A percentile compares a stretch with the other conserved stretches of the same genome.
Evolutionary conservation across 1,140 invertebrate species (phyloP).

Genomic region (Lucilia cuprina): DNA sequence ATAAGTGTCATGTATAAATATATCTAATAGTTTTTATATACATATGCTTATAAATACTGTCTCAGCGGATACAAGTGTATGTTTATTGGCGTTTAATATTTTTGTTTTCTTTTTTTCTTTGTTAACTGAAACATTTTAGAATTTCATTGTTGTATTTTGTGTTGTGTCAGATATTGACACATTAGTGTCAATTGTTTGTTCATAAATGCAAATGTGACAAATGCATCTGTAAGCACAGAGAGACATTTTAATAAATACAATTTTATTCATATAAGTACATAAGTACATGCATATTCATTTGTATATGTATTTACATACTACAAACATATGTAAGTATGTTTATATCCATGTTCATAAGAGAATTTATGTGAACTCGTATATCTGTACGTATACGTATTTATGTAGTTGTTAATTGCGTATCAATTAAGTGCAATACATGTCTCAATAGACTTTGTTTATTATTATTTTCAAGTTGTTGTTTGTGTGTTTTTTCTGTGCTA

Average conservation of each 20-base stretch:
- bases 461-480: neutral
- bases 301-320: neutral
- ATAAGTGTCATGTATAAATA: neutral
- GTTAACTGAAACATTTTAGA: neutral
- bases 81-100: neutral
- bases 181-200: slow-evolving; percentile 21
- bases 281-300: neutral
- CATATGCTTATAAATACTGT: neutral
- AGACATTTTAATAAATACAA: neutral
- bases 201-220: slow-evolving; percentile 7
- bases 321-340: too few species aligned
- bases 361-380: neutral
- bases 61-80: neutral
- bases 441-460: neutral
- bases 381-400: neutral
- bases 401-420: slow-evolving; percentile 30
- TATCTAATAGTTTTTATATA: too few species aligned
- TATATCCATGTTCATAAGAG: too few species aligned
- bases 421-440: slow-evolving; percentile 28
- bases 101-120: neutral
- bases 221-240: neutral
- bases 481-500: neutral
- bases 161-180: slow-evolving; percentile 25
- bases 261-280: neutral
- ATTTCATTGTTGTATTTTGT: neutral